Evolutionary conservation across 2,888 invertebrate genomes (phyloP).

Genomic region (Drosophila mimica): DNA sequence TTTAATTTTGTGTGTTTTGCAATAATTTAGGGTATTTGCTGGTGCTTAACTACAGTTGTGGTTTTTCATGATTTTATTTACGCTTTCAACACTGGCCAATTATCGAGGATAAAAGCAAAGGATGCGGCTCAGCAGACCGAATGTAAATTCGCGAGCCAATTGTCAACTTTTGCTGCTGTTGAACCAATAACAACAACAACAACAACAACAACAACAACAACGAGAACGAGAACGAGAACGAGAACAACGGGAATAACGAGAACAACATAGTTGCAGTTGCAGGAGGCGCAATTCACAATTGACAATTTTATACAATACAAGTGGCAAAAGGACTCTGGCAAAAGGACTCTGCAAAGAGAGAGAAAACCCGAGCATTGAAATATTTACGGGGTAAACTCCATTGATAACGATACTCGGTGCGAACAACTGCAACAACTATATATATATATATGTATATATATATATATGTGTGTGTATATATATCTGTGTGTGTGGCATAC

Average conservation of each 20-base stretch:
- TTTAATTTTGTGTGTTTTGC: not conserved
- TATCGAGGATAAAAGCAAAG: slow-evolving; percentile 50
- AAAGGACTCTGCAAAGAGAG: not conserved
- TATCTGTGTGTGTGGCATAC: slow-evolving; percentile 37
- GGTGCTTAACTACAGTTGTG: not conserved
- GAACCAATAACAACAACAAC: not conserved
- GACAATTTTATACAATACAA: slow-evolving; percentile 30
- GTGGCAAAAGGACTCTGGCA: not conserved
- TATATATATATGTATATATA: not conserved
- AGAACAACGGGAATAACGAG: not conserved
- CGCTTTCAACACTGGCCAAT: slow-evolving; percentile 46
- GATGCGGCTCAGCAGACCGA: slow-evolving; percentile 39
- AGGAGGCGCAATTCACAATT: slow-evolving; percentile 7
- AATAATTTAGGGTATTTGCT: not conserved
- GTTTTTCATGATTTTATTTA: not conserved
- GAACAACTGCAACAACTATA: not conserved
- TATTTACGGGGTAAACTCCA: slow-evolving; percentile 36
- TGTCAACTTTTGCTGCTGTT: slow-evolving; percentile 32
- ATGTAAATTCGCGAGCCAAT: slow-evolving; percentile 56
- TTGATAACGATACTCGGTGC: slow-evolving; percentile 20
- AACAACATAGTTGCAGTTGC: slow-evolving; percentile 8
- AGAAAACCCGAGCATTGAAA: slow-evolving; percentile 13
- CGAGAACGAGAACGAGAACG: not conserved
- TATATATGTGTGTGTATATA: not conserved
- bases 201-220: not conserved